Conservation (phyloP, 2,113 vertebrate species). For the Epinephelus lanceolatus region DNA sequence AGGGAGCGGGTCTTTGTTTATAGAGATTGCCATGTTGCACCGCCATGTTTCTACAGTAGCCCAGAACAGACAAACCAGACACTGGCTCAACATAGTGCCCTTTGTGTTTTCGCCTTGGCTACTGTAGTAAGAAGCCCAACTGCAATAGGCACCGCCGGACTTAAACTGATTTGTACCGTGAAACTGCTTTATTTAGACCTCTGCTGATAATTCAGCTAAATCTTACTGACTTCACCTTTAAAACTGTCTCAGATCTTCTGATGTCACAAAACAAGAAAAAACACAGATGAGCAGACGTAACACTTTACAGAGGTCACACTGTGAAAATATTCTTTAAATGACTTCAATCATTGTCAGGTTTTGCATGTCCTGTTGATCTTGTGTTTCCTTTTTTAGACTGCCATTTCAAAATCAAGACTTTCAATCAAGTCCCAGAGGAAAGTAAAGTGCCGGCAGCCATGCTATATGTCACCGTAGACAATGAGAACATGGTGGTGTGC, state of each 20-base stretch:
- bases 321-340: not conserved
- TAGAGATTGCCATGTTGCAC: too few species aligned
- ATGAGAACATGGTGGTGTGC: slow-evolving; percentile 17
- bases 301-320: not conserved
- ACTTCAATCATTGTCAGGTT: not conserved
- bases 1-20: too few species aligned
- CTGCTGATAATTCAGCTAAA: too few species aligned
- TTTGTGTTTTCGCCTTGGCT: too few species aligned
- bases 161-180: too few species aligned
- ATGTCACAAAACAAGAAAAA: not conserved
- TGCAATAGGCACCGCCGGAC: too few species aligned
- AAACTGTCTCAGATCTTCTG: not conserved
- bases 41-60: too few species aligned
- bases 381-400: slow-evolving; percentile 28
- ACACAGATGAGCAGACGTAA: too few species aligned
- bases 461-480: slow-evolving; percentile 2
- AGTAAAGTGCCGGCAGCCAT: slow-evolving; percentile 9
- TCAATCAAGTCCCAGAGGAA: rapidly evolving
- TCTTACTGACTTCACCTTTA: not conserved
- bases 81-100: too few species aligned
- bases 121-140: too few species aligned
- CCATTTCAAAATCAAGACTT: slow-evolving; percentile 35
- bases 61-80: too few species aligned
- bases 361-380: not conserved
- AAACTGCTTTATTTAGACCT: too few species aligned